A percentile compares a stretch with the other conserved stretches of the same genome.
Conservation (phyloP, 2,888 invertebrate genomes). For the Mythimna vitellina region DNA sequence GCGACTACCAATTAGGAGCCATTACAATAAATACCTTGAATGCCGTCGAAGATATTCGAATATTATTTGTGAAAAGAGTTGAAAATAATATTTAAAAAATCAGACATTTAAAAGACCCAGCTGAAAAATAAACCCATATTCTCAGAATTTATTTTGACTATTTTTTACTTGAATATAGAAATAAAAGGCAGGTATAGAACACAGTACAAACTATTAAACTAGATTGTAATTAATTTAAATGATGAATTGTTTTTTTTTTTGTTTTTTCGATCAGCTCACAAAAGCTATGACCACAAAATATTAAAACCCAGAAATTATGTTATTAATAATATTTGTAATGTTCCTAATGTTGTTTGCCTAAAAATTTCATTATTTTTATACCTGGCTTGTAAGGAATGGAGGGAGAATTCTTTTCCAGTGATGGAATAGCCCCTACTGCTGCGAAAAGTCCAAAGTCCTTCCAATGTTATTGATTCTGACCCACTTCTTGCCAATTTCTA, state of each 20-base stretch:
- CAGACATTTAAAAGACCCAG: too few relatives aligned
- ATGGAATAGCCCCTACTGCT: too few relatives aligned
- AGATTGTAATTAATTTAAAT: too few relatives aligned
- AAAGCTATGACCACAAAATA: not conserved
- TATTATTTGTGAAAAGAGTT: not conserved
- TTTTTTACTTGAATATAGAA: not conserved
- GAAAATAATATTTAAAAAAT: not conserved
- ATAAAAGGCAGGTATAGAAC: too few relatives aligned
- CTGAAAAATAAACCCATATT: not conserved
- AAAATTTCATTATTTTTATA: too few relatives aligned
- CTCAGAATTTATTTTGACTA: too few relatives aligned
- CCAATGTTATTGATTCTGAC: too few relatives aligned
- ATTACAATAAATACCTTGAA: slow-evolving; percentile 9
- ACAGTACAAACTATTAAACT: too few relatives aligned
- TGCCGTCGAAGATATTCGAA: not conserved
- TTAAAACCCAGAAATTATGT: not conserved
- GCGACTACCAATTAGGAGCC: not conserved
- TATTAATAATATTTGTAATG: not conserved
- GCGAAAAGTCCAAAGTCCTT: not conserved
- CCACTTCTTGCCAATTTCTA: too few relatives aligned
- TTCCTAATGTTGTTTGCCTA: too few relatives aligned
- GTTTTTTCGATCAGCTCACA: not conserved
- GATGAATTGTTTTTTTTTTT: not conserved
- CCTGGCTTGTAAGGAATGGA: too few relatives aligned
- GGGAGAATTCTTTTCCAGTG: too few relatives aligned